Conservation (phyloP, 1,140 invertebrate species). For the Sycophila sp. region DNA sequence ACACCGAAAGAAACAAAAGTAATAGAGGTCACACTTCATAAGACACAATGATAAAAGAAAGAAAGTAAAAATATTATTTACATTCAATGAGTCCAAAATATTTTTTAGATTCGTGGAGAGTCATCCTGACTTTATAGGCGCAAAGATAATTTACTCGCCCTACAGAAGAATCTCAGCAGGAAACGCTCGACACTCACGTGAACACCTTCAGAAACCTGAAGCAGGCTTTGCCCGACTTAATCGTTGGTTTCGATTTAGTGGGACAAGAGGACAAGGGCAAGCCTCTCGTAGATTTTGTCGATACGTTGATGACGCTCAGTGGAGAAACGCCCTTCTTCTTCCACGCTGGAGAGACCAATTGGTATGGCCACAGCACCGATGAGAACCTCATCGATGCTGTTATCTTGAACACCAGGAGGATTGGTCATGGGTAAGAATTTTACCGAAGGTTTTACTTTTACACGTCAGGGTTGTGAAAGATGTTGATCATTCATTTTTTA, state of each 20-base stretch:
- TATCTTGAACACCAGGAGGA: slow-evolving; percentile 74
- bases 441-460: too few relatives aligned
- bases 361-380: slow-evolving; percentile 71
- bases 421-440: slow-evolving; percentile 6
- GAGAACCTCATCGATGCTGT: slow-evolving; percentile 82
- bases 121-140: slow-evolving; percentile 74
- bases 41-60: too few relatives aligned
- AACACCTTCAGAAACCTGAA: slow-evolving; percentile 59
- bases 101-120: slow-evolving; percentile 63
- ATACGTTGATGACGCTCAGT: slow-evolving; percentile 59
- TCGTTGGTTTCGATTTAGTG: slow-evolving; percentile 73
- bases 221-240: slow-evolving; percentile 66
- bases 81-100: slow-evolving; percentile 38
- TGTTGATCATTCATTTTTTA: too few relatives aligned
- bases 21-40: too few relatives aligned
- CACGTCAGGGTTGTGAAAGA: too few relatives aligned
- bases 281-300: slow-evolving; percentile 61
- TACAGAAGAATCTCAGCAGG: slow-evolving; percentile 55
- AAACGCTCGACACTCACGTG: slow-evolving; percentile 63
- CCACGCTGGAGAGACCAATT: slow-evolving; percentile 84
- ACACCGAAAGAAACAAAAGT: too few relatives aligned
- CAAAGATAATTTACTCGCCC: slow-evolving; percentile 76
- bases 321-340: slow-evolving; percentile 75
- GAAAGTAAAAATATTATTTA: too few relatives aligned
- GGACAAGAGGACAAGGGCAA: slow-evolving; percentile 67